Evolutionary conservation across 2,797 vertebrate species (phyloP).

Genomic region (Premnoplex brunnescens): DNA sequence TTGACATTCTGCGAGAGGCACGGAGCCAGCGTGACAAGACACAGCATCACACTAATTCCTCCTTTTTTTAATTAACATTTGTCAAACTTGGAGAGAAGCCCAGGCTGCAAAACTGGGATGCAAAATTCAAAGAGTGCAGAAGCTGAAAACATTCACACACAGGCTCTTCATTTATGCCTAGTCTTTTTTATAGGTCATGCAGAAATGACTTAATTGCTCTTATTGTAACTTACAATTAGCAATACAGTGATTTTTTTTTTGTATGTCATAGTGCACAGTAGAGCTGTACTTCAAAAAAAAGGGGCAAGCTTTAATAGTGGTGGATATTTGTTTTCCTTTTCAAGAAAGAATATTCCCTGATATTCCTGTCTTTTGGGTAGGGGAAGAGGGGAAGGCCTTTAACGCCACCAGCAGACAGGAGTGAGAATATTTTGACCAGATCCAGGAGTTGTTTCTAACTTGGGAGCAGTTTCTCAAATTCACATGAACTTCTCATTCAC

Average conservation of each 20-base stretch:
- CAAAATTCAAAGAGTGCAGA: conserved; percentile 21
- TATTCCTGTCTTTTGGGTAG: background rate
- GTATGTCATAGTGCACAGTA: background rate
- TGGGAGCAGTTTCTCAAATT: background rate
- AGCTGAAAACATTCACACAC: conserved; percentile 5
- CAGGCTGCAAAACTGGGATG: background rate
- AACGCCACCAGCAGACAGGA: background rate
- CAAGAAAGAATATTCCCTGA: background rate
- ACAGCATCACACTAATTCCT: background rate
- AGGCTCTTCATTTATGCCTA: conserved; percentile 11
- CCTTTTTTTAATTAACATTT: conserved; percentile 16
- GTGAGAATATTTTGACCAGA: background rate
- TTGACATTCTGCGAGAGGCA: background rate
- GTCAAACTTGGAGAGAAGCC: conserved; percentile 33
- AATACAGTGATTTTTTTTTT: background rate
- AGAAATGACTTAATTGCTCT: conserved; percentile 9
- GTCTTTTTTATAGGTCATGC: background rate
- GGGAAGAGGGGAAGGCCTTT: background rate
- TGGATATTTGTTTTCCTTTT: background rate
- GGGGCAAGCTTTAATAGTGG: background rate
- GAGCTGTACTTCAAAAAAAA: background rate
- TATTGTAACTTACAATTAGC: conserved; percentile 6
- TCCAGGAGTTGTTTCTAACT: background rate
- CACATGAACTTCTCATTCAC: background rate
- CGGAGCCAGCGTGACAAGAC: background rate